phyloP scores from a whole-genome alignment of 2,113 vertebrate genomes.

The Macquaria ambigua region DNA sequence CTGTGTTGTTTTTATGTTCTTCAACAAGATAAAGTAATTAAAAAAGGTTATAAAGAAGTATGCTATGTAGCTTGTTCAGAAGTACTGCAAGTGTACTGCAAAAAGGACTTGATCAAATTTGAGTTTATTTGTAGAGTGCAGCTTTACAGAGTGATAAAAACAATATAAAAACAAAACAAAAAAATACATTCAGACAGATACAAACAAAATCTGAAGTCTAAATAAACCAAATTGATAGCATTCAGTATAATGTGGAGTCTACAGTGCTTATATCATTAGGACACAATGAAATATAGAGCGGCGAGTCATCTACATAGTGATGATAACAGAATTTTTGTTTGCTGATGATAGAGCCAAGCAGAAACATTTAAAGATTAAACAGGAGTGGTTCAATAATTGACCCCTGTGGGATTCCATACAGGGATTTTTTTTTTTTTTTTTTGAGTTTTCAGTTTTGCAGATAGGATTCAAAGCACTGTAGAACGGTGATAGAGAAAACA shows the following conservation, averaged over 20 bases:
- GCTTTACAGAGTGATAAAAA: not conserved
- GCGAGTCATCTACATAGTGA: not conserved
- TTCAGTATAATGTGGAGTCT: not conserved
- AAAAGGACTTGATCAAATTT: not conserved
- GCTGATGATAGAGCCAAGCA: not conserved
- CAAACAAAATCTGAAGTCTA: no score
- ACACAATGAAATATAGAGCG: not conserved
- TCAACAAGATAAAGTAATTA: not conserved
- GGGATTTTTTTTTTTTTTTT: no score
- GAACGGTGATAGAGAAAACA: not conserved
- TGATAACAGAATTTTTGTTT: not conserved
- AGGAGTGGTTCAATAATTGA: not conserved
- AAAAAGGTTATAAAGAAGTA: not conserved
- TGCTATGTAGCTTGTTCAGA: not conserved
- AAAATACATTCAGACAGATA: no score
- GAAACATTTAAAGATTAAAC: not conserved
- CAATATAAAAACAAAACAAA: not conserved
- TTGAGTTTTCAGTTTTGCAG: not conserved
- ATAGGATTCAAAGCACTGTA: not conserved
- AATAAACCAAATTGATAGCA: not conserved
- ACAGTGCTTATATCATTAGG: not conserved
- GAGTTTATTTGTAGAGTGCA: not conserved
- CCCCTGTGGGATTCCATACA: not conserved
- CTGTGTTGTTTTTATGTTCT: not conserved
- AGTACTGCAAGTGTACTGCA: not conserved